These are phyloP conservation scores for Lissocephala sabroskyi DNA, from an alignment of 2,888 invertebrate genomes.

Conservation along the genomic window DNA sequence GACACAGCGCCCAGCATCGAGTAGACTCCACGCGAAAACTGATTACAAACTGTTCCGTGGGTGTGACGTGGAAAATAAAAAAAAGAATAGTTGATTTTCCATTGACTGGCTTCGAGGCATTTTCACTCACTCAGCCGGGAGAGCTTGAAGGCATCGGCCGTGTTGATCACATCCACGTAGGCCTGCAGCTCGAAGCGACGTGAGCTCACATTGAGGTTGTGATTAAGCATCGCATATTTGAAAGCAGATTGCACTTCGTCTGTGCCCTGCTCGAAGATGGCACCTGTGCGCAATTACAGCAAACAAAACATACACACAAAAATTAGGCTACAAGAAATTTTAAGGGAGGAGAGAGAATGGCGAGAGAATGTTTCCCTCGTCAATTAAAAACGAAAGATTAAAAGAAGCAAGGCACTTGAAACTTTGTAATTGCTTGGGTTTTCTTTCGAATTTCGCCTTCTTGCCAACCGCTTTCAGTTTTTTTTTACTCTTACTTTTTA, in stretches of 20 bases:
- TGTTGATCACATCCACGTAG: conserved; percentile 92
- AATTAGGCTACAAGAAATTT: neutral
- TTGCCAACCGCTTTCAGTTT: conserved; percentile 13
- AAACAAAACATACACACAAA: conserved; percentile 3
- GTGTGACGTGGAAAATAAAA: conserved; percentile 50
- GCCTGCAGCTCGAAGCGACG: conserved; percentile 88
- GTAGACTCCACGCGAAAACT: conserved; percentile 90
- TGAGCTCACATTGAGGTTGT: conserved; percentile 87
- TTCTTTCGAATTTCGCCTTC: conserved; percentile 46
- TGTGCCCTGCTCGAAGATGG: conserved; percentile 92
- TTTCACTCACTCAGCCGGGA: conserved; percentile 88
- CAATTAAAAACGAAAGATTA: conserved; percentile 57
- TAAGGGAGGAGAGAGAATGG: neutral
- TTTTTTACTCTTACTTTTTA: neutral
- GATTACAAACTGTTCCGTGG: conserved; percentile 90
- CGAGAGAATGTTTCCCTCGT: no score
- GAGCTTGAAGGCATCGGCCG: conserved; percentile 93
- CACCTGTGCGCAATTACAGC: conserved; percentile 79
- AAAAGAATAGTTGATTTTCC: neutral
- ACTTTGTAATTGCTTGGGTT: conserved; percentile 62
- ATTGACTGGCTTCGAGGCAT: no score
- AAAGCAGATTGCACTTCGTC: conserved; percentile 95
- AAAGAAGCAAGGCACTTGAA: conserved; percentile 54
- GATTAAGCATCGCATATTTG: conserved; percentile 88
- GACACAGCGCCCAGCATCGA: conserved; percentile 93